A percentile compares a stretch with the other conserved stretches of the same genome.
These are phyloP conservation scores for Nineta flava DNA, from an alignment of 2,888 invertebrate genomes.

Conservation along the genomic window DNA sequence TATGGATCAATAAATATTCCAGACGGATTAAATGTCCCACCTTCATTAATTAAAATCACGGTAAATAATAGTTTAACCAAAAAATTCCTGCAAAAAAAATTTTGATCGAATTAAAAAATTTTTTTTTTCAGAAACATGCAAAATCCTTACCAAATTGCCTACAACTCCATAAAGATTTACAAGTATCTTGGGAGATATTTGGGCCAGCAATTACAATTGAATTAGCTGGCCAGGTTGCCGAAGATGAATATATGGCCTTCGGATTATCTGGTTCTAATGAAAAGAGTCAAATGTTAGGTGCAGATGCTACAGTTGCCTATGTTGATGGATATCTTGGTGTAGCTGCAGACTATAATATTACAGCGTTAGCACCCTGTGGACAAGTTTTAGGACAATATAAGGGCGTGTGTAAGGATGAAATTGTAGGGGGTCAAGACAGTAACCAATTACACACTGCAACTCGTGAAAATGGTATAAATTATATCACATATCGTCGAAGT, in stretches of 20 bases:
- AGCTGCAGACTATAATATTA: conserved; percentile 72
- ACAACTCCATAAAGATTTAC: conserved; percentile 69
- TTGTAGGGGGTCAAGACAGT: conserved; percentile 66
- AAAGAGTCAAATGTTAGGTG: conserved; percentile 64
- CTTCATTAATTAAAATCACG: conserved; percentile 52
- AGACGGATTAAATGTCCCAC: conserved; percentile 71
- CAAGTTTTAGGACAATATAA: conserved; percentile 72
- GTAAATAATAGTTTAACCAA: conserved; percentile 17
- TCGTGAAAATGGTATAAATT: conserved; percentile 58
- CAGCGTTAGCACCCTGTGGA: conserved; percentile 67
- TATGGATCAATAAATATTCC: conserved; percentile 62
- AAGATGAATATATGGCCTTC: conserved; percentile 76
- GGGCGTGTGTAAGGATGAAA: conserved; percentile 73
- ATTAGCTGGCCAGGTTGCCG: conserved; percentile 57
- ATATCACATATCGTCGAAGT: conserved; percentile 60
- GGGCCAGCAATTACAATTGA: conserved; percentile 76
- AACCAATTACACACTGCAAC: conserved; percentile 63
- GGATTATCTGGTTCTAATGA: conserved; percentile 64
- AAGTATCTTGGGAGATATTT: conserved; percentile 82
- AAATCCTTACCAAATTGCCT: conserved; percentile 64
- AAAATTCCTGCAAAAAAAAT: neutral
- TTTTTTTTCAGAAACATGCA: conserved; percentile 33
- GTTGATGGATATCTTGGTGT: conserved; percentile 56
- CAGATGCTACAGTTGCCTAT: conserved; percentile 67
- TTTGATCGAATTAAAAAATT: conserved; percentile 2